Base-by-base conservation (phyloP, 2,113 vertebrate species). In the Myiopsitta monachus region DNA sequence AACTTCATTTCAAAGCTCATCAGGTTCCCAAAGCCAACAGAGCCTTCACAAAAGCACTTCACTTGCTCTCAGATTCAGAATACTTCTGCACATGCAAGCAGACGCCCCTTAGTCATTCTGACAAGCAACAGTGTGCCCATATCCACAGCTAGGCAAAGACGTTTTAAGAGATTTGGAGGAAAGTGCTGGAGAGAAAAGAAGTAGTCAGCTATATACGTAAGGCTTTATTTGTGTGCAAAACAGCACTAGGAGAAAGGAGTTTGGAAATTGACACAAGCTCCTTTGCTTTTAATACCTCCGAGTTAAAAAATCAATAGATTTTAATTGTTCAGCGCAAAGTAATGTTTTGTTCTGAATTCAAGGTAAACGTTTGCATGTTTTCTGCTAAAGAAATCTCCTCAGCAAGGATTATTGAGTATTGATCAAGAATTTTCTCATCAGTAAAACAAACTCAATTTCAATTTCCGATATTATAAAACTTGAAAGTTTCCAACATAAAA, bases 291-390 rank as follows among this genome's bases (percentile, higher is more conserved):
- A 95, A 92, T 76, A 72, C 30, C 47, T 55, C 33, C 33, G 28
- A 72, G 73, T 87, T 70, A 61, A 91, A 61, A 94, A 94, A 89
- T 84, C 86, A 64, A 94, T 91, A 28, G 27, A 66, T 92, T 95
- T 92, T 96, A 94, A 89, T 96, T 92, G 92, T 36, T 80, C 36
- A 5, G 41, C 36, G 23, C 83, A 52, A 78, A 87, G 52, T 11
- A 61, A 64, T 15, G 24, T 44, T 87, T 72, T 47, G 46, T 5
- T 87, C 81, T 87, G 83, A 91, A 78, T 3, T 55, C 52, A 43
- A 63, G 72, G 22, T 67, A 73, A 19, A 72, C 11, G 7, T 67
- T 62, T 24, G 36, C 33, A 7, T 3, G 1, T 63, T 69, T 64
- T 52, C 76, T 86, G 67, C 30, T 49, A 4, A 67, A 78, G 51